These are phyloP conservation scores for Cyaniris semiargus DNA, from an alignment of 2,888 invertebrate species.

Conservation along the genomic window DNA sequence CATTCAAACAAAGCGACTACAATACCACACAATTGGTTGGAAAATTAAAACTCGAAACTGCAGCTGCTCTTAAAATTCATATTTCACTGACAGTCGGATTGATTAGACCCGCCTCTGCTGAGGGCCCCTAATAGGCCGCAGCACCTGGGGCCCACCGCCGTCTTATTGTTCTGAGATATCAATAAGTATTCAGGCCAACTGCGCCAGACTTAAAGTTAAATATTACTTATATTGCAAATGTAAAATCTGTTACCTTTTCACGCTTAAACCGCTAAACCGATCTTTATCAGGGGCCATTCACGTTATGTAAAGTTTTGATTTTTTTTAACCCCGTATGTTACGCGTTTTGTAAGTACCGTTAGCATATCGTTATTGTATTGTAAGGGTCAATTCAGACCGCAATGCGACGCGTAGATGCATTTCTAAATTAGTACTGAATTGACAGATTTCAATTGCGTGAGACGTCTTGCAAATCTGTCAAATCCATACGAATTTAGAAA, in stretches of 20 bases:
- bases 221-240: background rate
- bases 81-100: constrained; percentile 16
- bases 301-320: no score
- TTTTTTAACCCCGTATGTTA: no score
- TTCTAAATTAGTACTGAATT: no score
- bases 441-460: no score
- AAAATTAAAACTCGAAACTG: background rate
- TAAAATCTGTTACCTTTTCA: background rate
- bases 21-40: background rate
- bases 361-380: no score
- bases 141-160: background rate
- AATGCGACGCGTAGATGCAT: no score
- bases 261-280: no score
- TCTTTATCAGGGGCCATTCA: no score
- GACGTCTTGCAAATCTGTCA: no score
- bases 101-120: constrained; percentile 9
- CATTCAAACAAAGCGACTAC: background rate
- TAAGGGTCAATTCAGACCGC: no score
- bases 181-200: background rate
- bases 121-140: background rate
- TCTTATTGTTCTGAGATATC: constrained; percentile 1
- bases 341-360: no score
- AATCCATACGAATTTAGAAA: no score
- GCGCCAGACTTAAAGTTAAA: background rate
- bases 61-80: constrained; percentile 5